Conservation (phyloP, 2,797 vertebrate genomes). For the Scolopax rusticola region DNA sequence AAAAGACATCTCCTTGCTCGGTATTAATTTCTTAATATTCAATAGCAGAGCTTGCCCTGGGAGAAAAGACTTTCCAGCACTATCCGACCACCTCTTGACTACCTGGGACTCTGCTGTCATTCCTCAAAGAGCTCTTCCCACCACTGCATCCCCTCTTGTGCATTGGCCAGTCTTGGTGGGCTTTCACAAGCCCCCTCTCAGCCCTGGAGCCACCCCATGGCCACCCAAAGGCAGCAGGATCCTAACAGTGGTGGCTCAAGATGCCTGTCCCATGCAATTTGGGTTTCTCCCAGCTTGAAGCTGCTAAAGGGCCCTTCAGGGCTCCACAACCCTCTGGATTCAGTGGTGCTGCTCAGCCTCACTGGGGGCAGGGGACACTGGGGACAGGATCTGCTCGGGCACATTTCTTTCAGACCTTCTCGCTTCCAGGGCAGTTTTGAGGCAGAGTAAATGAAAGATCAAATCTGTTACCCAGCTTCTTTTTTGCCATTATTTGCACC, state of each 20-base stretch:
- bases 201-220: neutral
- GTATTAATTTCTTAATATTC: neutral
- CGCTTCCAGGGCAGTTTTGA: neutral
- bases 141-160: fast-evolving
- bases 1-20: neutral
- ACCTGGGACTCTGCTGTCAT: neutral
- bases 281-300: neutral
- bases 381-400: neutral
- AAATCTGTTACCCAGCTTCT: neutral
- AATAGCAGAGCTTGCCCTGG: neutral
- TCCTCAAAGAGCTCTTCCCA: neutral
- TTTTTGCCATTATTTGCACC: neutral
- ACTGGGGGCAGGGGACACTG: no score
- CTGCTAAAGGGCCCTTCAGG: neutral
- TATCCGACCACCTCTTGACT: neutral
- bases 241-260: neutral
- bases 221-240: neutral
- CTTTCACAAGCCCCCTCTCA: neutral
- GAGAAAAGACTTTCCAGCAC: neutral
- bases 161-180: neutral
- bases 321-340: neutral
- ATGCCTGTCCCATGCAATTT: fast-evolving
- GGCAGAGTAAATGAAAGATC: neutral
- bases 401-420: neutral
- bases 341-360: neutral